Evolutionary conservation across 2,888 invertebrate species (phyloP), one percentile per base, ranked within the genome.

Genomic region (Pseudolycoriella hygida): DNA sequence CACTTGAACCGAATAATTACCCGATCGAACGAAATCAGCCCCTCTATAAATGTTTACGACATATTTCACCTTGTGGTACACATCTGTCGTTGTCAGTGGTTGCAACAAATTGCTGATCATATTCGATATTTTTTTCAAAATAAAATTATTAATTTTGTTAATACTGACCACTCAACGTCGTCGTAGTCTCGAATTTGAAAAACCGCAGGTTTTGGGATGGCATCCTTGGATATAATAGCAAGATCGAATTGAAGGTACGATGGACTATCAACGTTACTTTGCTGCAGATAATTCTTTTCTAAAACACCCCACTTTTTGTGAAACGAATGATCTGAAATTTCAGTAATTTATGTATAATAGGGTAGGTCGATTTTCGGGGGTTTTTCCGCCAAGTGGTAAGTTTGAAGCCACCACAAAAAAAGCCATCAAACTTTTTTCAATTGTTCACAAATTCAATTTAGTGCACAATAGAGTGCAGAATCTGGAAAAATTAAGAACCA

Each of bases 261-360:
- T 51, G 75, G 74, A 1, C 74, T 67, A 1, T 72, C 73, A 1
- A 67, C 66, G 60, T 3, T 68, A 47, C 77, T 69, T 20, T 73
- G 74, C 8, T 25, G 25, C 25, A 8, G 5, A 25, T 25, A 4
- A 8, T 4, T 25, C 5, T 25, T 25, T 8, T 25, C 25, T 38
- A 90, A 64, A 55, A 81, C 76, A 0, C 80, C 84, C 90, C 90
- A 92, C 64, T 88, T 88, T 58, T 85, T 83, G 57, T 77, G 80
- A 56, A 84, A 82, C 58, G 80, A 79, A 56, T 82, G 88, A 64
- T 80, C 85, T 77, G 60, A 32, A 53, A 56, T 25, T 30, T 20
- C 14, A 3, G 25, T 37, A 17, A 25, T 3, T 38, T 8, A 18
- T 17, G 3, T 39, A n/a, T n/a, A n/a, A n/a, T n/a, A n/a, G n/a